Percentiles rank a stretch among this genome's conserved stretches.
Conservation (phyloP, 2,113 vertebrate genomes). For the Lepisosteus osseus region DNA sequence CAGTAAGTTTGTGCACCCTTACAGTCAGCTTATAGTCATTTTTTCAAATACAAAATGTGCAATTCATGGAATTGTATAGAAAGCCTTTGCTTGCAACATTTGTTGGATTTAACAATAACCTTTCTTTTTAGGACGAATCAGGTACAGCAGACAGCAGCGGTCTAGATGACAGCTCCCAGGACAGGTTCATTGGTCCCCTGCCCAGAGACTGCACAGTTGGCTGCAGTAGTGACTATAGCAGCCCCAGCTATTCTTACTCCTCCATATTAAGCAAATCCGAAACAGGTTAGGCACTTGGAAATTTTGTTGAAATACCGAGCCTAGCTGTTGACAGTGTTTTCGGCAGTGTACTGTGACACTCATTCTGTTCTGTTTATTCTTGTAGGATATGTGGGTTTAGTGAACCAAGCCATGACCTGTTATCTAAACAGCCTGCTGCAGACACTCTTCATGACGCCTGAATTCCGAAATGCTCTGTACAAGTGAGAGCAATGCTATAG, state of each 20-base stretch:
- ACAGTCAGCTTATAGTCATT: too few relatives aligned
- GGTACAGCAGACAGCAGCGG: conserved; percentile 72
- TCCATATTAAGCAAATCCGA: conserved; percentile 95
- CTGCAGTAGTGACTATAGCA: conserved; percentile 86
- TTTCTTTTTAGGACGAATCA: conserved; percentile 75
- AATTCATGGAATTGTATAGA: too few relatives aligned
- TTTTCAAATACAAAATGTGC: too few relatives aligned
- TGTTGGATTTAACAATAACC: too few relatives aligned
- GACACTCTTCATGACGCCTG: conserved; percentile 97
- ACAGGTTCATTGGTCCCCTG: conserved; percentile 88
- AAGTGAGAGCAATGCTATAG: conserved; percentile 72
- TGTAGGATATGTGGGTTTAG: conserved; percentile 93
- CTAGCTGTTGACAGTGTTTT: too few relatives aligned
- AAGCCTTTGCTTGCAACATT: neutral
- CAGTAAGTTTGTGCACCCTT: too few relatives aligned
- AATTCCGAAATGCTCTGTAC: conserved; percentile 97
- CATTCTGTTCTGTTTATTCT: conserved; percentile 24
- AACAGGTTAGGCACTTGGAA: conserved; percentile 70
- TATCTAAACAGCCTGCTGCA: conserved; percentile 98
- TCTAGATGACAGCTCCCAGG: conserved; percentile 77
- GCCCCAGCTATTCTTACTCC: conserved; percentile 91
- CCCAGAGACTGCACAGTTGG: conserved; percentile 82
- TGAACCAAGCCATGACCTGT: conserved; percentile 99
- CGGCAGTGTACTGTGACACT: neutral
- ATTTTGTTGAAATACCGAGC: neutral